These are phyloP conservation scores for Ophion ventricosus DNA, from an alignment of 2,888 invertebrate genomes.

Conservation along the genomic window DNA sequence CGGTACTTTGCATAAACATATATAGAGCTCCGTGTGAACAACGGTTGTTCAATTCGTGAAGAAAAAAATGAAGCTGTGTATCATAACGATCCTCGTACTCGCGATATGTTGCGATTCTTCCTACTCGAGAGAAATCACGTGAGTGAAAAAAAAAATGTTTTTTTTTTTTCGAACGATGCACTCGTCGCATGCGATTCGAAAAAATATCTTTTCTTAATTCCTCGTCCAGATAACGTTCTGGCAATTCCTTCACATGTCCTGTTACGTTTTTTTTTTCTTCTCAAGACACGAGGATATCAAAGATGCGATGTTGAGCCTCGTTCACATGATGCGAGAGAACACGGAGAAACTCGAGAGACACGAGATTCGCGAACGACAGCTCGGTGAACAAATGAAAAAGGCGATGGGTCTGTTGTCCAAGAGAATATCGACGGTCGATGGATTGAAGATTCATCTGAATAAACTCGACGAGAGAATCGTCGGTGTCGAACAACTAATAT, in stretches of 20 bases:
- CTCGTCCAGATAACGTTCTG: constrained; percentile 3
- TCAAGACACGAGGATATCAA: constrained; percentile 85
- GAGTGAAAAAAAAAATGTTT: constrained; percentile 62
- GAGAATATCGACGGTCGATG: constrained; percentile 83
- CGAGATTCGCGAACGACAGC: constrained; percentile 91
- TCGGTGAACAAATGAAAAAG: constrained; percentile 92
- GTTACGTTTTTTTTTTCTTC: constrained; percentile 4
- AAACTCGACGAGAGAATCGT: constrained; percentile 90
- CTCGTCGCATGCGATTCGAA: not conserved
- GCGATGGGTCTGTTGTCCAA: constrained; percentile 89
- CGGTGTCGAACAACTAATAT: constrained; percentile 90
- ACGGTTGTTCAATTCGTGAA: constrained; percentile 6
- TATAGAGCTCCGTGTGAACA: constrained; percentile 37
- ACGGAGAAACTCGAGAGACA: constrained; percentile 94
- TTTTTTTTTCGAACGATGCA: too few species aligned
- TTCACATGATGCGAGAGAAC: constrained; percentile 91
- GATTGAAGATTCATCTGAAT: constrained; percentile 89
- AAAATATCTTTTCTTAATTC: constrained; percentile 22
- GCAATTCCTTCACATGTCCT: not conserved
- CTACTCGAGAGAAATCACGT: constrained; percentile 77
- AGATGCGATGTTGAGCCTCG: constrained; percentile 91
- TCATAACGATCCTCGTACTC: constrained; percentile 67
- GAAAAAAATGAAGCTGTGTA: constrained; percentile 65
- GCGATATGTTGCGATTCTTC: constrained; percentile 52
- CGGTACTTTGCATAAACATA: constrained; percentile 18